These are phyloP conservation scores for Onychomys arenicola DNA, from an alignment of 2,797 vertebrate genomes.

Conservation along the genomic window DNA sequence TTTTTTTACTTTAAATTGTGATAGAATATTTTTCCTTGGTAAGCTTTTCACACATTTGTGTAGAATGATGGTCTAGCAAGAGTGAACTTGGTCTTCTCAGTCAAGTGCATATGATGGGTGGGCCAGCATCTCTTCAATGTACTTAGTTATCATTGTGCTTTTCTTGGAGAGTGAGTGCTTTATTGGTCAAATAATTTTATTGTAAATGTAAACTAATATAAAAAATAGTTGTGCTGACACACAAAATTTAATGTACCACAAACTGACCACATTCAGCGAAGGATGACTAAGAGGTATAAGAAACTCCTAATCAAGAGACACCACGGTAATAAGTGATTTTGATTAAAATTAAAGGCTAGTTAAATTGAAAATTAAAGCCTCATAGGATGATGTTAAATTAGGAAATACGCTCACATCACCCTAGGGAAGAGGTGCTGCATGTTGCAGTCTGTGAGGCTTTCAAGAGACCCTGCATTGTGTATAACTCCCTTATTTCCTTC, in stretches of 20 bases:
- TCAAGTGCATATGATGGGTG: neutral
- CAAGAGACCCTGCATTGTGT: no score
- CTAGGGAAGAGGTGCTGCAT: no score
- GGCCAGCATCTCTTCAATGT: neutral
- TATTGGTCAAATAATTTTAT: neutral
- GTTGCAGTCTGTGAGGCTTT: neutral
- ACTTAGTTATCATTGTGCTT: neutral
- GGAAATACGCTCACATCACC: neutral
- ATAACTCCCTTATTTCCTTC: rapidly evolving
- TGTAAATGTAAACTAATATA: neutral
- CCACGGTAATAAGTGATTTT: neutral
- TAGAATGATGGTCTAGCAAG: neutral
- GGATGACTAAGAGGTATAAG: neutral
- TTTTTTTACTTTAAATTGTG: neutral
- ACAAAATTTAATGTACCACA: neutral
- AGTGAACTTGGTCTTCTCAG: neutral
- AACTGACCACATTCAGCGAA: neutral
- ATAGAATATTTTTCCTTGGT: neutral
- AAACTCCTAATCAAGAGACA: neutral
- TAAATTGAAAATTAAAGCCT: neutral
- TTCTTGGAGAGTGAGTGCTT: neutral
- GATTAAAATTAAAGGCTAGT: neutral
- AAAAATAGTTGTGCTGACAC: neutral
- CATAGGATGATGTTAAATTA: neutral
- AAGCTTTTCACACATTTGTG: neutral